Base-by-base conservation (phyloP, 2,888 invertebrate genomes). In the Rhagium mordax region DNA sequence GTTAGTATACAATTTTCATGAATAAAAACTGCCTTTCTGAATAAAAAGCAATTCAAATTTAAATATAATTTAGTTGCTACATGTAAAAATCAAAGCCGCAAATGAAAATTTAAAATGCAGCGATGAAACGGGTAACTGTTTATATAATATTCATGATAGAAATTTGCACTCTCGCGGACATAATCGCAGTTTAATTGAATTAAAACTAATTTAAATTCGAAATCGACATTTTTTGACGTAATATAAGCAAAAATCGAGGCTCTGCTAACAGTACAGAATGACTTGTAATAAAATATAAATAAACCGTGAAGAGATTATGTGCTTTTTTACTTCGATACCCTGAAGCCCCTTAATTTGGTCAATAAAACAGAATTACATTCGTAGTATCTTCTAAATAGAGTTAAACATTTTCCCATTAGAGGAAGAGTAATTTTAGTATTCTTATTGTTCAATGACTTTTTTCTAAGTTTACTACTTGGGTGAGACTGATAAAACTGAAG, bases 371-470 rank as follows among this genome's bases (percentile, higher is more conserved):
- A 33, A 29, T 29, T 8, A 29, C 29, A 6, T 8, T 29, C 3
- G 8, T 29, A 6, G 29, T 29, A 53, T 55, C 55, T 53, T 24
- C 55, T 24, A 55, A 24, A 55, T 55, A 13, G 55, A 15, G 24
- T 55, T 24, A 15, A 21, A n/a, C 55, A 55, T 55, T 59, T 59
- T 29, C 24, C 16, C 61, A 41, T 47, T 61, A 41, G 10, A 20
- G 10, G 20, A 16, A n/a, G 20, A 61, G 18, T 61, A 47, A 47
- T 47, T 61, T 61, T 61, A 41, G 18, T 60, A 60, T 18, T 18
- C 60, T 60, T 60, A 41, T 47, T 60, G 59, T 60, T 47, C 3
- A 20, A 61, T 20, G 47, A 41, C 21, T 59, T 18, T 47, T 47
- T 41, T 21, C 18, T 10, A 13, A 20, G 20, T 16, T 20, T 55